Evolutionary conservation across 2,888 invertebrate genomes (phyloP).

Genomic region (Protodeltote pygarga): DNA sequence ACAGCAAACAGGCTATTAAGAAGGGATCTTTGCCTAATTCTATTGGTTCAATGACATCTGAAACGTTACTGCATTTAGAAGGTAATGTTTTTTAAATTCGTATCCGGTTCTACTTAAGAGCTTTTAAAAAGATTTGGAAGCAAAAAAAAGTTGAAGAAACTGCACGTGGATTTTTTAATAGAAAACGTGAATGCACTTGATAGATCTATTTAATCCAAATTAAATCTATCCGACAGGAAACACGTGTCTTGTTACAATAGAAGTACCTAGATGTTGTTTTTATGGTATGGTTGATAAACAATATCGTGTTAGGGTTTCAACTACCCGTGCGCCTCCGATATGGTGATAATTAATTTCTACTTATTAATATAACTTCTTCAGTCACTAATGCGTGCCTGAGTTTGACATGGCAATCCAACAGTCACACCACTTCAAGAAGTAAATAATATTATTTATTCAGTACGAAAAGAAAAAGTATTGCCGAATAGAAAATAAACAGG

Average conservation of each 20-base stretch:
- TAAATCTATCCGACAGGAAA: slow-evolving; percentile 34
- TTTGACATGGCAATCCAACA: too few relatives aligned
- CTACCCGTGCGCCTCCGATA: too few relatives aligned
- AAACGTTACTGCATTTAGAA: slow-evolving; percentile 63
- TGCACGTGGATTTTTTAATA: slow-evolving; percentile 57
- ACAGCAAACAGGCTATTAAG: slow-evolving; percentile 64
- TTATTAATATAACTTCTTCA: too few relatives aligned
- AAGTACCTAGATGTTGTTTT: slow-evolving; percentile 13
- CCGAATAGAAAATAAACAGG: slow-evolving; percentile 37
- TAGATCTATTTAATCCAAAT: slow-evolving; percentile 26
- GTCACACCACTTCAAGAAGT: too few relatives aligned
- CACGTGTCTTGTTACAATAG: slow-evolving; percentile 23
- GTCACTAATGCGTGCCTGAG: too few relatives aligned
- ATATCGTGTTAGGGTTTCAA: too few relatives aligned
- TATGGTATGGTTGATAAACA: too few relatives aligned
- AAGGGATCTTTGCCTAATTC: slow-evolving; percentile 71
- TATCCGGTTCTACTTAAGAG: slow-evolving; percentile 75
- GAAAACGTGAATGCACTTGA: slow-evolving; percentile 37
- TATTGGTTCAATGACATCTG: slow-evolving; percentile 74
- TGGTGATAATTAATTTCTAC: too few relatives aligned
- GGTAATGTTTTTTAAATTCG: slow-evolving; percentile 70
- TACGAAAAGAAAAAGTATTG: slow-evolving; percentile 27
- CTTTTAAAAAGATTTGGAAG: slow-evolving; percentile 53
- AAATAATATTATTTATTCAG: too few relatives aligned
- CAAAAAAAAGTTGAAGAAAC: slow-evolving; percentile 57